A percentile compares a stretch with the other conserved stretches of the same genome.
Evolutionary conservation across 2,113 vertebrate genomes (phyloP).

Genomic region (Nothoprocta perdicaria): DNA sequence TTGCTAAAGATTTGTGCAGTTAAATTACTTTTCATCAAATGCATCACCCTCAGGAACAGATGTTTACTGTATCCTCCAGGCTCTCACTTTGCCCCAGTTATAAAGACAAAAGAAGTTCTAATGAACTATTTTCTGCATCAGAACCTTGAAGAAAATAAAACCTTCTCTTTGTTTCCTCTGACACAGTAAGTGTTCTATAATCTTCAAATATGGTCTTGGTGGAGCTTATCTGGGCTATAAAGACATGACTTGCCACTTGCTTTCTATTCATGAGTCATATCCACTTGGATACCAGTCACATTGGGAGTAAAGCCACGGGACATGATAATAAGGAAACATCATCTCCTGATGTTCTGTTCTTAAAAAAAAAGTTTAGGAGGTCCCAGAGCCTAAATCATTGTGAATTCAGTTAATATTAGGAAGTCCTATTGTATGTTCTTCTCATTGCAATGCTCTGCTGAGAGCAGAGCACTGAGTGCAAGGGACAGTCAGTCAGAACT

Average conservation of each 20-base stretch:
- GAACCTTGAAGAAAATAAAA: background rate
- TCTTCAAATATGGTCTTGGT: background rate
- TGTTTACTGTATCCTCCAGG: background rate
- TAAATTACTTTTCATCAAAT: constrained; percentile 42
- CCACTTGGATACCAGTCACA: background rate
- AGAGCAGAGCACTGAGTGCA: background rate
- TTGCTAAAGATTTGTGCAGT: constrained; percentile 31
- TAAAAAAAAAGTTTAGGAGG: background rate
- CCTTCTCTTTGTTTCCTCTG: background rate
- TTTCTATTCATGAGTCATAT: background rate
- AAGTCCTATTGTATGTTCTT: background rate
- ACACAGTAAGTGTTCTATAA: background rate
- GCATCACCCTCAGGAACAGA: background rate
- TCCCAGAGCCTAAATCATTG: background rate
- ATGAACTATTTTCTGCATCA: background rate
- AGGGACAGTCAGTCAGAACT: background rate
- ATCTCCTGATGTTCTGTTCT: background rate
- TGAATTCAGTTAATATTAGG: background rate
- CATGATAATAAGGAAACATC: background rate
- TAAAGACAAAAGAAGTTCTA: background rate
- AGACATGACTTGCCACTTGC: background rate
- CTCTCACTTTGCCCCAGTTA: background rate
- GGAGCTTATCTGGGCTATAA: background rate
- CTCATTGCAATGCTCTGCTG: background rate
- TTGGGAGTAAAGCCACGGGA: background rate